Evolutionary conservation across 2,113 vertebrate species (phyloP), one percentile per base, ranked within the genome.

Genomic region (Ammodramus savannarum): DNA sequence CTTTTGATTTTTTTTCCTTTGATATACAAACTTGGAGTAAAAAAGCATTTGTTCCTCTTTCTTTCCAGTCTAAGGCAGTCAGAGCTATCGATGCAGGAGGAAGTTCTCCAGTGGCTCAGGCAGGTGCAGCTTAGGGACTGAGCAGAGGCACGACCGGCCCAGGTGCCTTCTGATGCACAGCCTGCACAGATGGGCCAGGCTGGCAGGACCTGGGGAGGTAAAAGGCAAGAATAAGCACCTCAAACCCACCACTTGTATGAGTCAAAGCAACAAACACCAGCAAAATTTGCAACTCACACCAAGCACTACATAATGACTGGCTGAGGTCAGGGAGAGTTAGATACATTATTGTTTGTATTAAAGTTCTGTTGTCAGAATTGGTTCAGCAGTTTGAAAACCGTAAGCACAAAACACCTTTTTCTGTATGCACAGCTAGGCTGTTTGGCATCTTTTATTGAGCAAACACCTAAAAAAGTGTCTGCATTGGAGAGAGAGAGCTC

Each of bases 141-240:
- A 78, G 68, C 98, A 97, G 5, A 98, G 97, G 76, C 98, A 98
- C 1, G 94, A 97, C 21, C 97, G 97, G 29, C 99, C 99, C 88
- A 99, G 95, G 17, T 82, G 96, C 49, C 98, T 98, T 41, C 99
- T 98, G 82, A 99, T 97, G 82, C 97, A 96, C 69, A 99, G 85
- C 19, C 99, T 98, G 66, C 98, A 99, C 66, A 99, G 96, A 95
- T 99, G 98, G 73, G 98, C 97, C 66, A 99, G 98, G 68, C 98
- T 94, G 89, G 98, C 93, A 4, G 98, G 98, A 88, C 98, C 99
- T 99, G 95, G 13, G 27, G 32, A 73, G 39, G 49, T 1, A 58
- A 55, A 63, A 58, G 32, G 20, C 31, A 54, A 59, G 65, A 54
- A 55, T 31, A 49, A 74, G 59, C 11, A 68, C 31, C 17, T n/a